Percentiles rank a stretch among this genome's conserved stretches.
Evolutionary conservation across 2,888 invertebrate genomes (phyloP).

Genomic region (Spialia ferax): DNA sequence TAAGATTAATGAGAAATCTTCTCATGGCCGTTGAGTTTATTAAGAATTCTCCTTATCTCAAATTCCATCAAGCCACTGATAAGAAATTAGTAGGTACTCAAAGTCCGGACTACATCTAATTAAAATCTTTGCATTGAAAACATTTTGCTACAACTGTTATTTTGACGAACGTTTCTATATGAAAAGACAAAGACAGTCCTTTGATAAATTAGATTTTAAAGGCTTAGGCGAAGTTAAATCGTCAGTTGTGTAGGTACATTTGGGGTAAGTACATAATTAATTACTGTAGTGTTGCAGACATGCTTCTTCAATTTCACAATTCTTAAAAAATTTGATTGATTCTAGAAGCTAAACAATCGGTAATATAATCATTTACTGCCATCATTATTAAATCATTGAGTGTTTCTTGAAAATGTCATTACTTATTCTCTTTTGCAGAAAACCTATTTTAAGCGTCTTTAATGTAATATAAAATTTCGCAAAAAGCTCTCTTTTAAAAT

Average conservation of each 20-base stretch:
- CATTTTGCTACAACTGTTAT: not conserved
- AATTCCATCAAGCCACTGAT: constrained; percentile 11
- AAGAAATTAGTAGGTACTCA: not conserved
- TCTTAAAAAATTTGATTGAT: not conserved
- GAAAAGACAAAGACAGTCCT: not conserved
- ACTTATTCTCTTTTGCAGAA: not conserved
- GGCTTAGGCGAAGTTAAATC: constrained; percentile 10
- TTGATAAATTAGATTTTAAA: constrained; percentile 1
- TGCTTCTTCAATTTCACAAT: not conserved
- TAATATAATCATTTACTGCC: too few relatives aligned
- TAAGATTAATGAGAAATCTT: constrained; percentile 26
- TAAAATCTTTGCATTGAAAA: not conserved
- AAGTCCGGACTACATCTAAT: not conserved
- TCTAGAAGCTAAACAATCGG: not conserved
- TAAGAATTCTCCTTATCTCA: constrained; percentile 23
- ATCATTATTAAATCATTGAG: not conserved
- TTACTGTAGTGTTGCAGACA: too few relatives aligned
- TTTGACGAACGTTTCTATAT: not conserved
- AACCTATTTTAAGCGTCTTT: constrained; percentile 20
- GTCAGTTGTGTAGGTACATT: not conserved
- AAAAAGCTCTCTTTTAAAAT: constrained; percentile 35
- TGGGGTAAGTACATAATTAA: too few relatives aligned
- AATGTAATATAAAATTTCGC: constrained; percentile 29
- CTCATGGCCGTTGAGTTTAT: constrained; percentile 14
- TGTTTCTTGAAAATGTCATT: not conserved